Percentiles rank a stretch among this genome's conserved stretches.
Evolutionary conservation across 2,888 invertebrate genomes (phyloP).

Genomic region (Nowickia ferox): DNA sequence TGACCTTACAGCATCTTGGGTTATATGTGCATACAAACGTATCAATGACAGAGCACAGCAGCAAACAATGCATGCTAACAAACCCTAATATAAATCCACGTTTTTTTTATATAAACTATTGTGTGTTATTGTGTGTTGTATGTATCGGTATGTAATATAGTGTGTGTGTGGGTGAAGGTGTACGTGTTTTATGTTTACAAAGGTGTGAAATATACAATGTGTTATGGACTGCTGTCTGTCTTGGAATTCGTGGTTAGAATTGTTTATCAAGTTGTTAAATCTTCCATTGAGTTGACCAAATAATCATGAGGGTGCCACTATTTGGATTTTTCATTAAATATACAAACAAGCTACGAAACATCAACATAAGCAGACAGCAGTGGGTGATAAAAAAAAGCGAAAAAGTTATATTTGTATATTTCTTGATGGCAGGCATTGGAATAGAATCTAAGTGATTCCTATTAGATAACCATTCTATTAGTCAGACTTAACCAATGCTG

Average conservation of each 20-base stretch:
- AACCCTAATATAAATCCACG: background rate
- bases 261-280: constrained; percentile 66
- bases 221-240: constrained; percentile 53
- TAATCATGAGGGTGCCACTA: constrained; percentile 63
- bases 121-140: background rate
- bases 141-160: too few relatives aligned
- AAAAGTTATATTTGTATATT: too few relatives aligned
- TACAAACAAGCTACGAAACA: constrained; percentile 45
- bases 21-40: background rate
- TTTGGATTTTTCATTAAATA: constrained; percentile 60
- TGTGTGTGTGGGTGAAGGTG: background rate
- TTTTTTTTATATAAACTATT: background rate
- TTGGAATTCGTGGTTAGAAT: constrained; percentile 65
- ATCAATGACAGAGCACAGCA: constrained; percentile 19
- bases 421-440: too few relatives aligned
- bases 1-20: constrained; percentile 41
- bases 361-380: constrained; percentile 11
- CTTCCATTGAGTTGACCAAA: constrained; percentile 66
- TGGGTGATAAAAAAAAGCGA: background rate
- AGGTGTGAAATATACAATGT: constrained; percentile 48
- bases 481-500: too few relatives aligned
- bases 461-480: too few relatives aligned
- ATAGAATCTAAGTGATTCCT: too few relatives aligned
- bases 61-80: constrained; percentile 17
- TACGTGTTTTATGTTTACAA: constrained; percentile 7